These are phyloP conservation scores for Rutilus rutilus DNA, from an alignment of 2,113 vertebrate genomes.

Conservation along the genomic window DNA sequence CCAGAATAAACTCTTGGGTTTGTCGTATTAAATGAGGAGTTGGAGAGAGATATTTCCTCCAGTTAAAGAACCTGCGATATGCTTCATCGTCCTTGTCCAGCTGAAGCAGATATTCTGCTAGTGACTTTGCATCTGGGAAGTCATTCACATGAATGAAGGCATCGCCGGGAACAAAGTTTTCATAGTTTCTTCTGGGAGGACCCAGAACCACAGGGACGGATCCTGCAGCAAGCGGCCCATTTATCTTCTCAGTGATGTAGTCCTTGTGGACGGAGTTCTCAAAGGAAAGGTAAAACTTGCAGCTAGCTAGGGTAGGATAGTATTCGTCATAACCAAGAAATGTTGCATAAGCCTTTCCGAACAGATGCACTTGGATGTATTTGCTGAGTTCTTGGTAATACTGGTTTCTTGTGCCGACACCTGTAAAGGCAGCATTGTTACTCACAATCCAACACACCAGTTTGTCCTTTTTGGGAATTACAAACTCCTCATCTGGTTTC, in stretches of 20 bases:
- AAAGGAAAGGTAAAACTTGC: constrained; percentile 90
- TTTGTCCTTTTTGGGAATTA: constrained; percentile 83
- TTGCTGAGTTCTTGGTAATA: constrained; percentile 84
- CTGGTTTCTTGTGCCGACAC: constrained; percentile 67
- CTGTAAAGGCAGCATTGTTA: constrained; percentile 76
- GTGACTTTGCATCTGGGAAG: constrained; percentile 78
- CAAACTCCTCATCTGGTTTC: constrained; percentile 73
- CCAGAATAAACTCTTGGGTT: constrained; percentile 66
- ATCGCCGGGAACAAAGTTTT: constrained; percentile 82
- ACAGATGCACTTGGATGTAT: constrained; percentile 82
- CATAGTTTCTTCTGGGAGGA: constrained; percentile 86
- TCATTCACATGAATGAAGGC: constrained; percentile 90
- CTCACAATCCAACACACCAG: constrained; percentile 86
- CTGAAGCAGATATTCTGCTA: constrained; percentile 80
- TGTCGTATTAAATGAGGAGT: constrained; percentile 76
- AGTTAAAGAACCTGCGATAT: constrained; percentile 86
- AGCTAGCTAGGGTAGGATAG: constrained; percentile 82
- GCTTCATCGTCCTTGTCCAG: constrained; percentile 81
- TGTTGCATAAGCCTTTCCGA: constrained; percentile 78
- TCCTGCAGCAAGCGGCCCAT: constrained; percentile 81
- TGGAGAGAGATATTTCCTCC: constrained; percentile 80
- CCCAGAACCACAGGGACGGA: constrained; percentile 86
- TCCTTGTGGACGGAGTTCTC: constrained; percentile 87
- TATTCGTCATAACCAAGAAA: constrained; percentile 78
- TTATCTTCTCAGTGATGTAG: constrained; percentile 88